phyloP scores from a whole-genome alignment of 2,113 vertebrate species.

The Sinocyclocheilus anshuiensis region DNA sequence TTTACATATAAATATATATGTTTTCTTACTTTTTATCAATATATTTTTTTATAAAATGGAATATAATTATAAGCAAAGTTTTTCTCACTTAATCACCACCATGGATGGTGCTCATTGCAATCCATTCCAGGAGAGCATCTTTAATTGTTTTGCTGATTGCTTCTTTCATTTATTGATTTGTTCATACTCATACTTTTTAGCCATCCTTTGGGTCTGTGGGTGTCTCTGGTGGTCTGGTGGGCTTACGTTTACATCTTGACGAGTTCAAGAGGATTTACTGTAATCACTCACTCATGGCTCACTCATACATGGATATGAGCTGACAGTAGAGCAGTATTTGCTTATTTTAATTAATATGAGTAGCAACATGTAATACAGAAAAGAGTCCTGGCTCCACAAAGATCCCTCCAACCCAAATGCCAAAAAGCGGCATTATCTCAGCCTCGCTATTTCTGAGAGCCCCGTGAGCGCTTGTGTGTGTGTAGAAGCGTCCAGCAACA shows the following conservation, averaged over 20 bases:
- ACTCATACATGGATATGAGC: neutral
- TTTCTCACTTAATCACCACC: neutral
- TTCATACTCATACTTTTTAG: neutral
- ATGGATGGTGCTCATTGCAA: neutral
- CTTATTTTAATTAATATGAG: constrained; percentile 21
- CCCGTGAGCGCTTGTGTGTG: constrained; percentile 43
- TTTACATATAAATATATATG: neutral
- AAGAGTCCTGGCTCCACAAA: constrained; percentile 8
- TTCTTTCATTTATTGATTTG: neutral
- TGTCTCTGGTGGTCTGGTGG: neutral
- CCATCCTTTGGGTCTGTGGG: neutral
- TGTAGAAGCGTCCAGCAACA: constrained; percentile 63
- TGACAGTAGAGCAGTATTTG: neutral
- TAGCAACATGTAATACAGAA: constrained; percentile 4
- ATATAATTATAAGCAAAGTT: neutral
- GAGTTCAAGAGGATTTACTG: constrained; percentile 15
- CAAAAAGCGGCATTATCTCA: constrained; percentile 39
- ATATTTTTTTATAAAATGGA: neutral
- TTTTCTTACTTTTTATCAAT: neutral
- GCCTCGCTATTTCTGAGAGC: constrained; percentile 37
- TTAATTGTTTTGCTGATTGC: neutral
- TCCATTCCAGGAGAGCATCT: neutral
- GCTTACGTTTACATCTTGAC: neutral
- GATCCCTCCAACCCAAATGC: constrained; percentile 29
- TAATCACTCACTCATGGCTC: no score